phyloP scores from a whole-genome alignment of 1,140 invertebrate species.

The Manduca sexta region DNA sequence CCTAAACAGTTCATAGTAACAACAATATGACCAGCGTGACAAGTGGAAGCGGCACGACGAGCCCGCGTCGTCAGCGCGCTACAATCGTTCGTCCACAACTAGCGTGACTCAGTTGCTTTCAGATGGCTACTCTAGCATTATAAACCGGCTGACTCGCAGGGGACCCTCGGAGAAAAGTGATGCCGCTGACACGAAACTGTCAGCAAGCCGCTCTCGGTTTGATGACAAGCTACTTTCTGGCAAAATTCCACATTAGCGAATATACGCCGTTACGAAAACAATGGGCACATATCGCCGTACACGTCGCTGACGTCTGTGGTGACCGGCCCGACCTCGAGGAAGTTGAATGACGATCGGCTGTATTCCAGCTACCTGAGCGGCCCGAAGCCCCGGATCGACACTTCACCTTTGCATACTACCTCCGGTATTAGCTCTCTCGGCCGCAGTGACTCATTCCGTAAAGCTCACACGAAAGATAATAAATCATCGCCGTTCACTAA shows the following conservation, averaged over 20 bases:
- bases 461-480: conserved; percentile 57
- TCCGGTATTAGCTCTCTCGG: conserved; percentile 47
- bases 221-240: conserved; percentile 57
- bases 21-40: conserved; percentile 47
- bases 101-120: conserved; percentile 88
- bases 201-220: conserved; percentile 43
- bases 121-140: conserved; percentile 87
- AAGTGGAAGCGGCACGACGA: conserved; percentile 42
- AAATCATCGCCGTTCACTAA: conserved; percentile 58
- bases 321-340: conserved; percentile 32
- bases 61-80: conserved; percentile 76
- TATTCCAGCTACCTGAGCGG: conserved; percentile 53
- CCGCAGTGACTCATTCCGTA: conserved; percentile 61
- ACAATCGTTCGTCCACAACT: conserved; percentile 82
- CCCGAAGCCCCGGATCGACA: conserved; percentile 48
- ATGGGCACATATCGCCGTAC: conserved; percentile 55
- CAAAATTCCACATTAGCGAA: conserved; percentile 54
- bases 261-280: conserved; percentile 62
- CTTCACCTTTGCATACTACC: conserved; percentile 52
- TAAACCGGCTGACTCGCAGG: conserved; percentile 84
- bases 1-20: conserved; percentile 20
- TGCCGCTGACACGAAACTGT: conserved; percentile 41
- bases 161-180: conserved; percentile 78
- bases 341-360: conserved; percentile 53
- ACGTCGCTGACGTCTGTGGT: conserved; percentile 39